Conservation (phyloP, 2,797 vertebrate species). For the Agapornis canus region DNA sequence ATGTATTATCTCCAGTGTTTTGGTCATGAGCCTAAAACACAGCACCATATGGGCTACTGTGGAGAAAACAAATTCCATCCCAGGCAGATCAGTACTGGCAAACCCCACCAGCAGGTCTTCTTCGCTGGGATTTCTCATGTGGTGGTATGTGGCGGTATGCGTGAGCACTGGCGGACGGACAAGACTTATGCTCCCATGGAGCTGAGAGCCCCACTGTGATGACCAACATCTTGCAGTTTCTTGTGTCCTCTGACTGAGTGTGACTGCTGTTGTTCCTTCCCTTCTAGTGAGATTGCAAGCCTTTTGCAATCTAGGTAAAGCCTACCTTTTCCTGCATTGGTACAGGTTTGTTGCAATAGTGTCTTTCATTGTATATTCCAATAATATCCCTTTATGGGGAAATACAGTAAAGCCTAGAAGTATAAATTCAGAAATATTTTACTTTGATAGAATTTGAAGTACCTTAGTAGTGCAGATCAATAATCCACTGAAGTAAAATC, state of each 20-base stretch:
- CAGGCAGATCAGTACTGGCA: background rate
- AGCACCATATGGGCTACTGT: background rate
- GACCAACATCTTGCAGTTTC: background rate
- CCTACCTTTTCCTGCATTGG: background rate
- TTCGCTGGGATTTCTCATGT: background rate
- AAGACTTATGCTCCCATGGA: background rate
- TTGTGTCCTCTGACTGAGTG: too few species aligned
- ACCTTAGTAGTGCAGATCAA: background rate
- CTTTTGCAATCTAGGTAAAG: background rate
- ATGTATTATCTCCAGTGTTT: background rate
- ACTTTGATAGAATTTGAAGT: background rate
- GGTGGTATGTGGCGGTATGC: too few species aligned
- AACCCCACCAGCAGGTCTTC: background rate
- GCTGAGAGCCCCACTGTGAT: background rate
- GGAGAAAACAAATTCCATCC: background rate
- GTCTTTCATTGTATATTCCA: background rate
- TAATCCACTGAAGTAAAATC: background rate
- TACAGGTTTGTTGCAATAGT: background rate
- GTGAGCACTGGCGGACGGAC: background rate
- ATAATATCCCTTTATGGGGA: background rate
- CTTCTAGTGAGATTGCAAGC: background rate
- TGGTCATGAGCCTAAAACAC: background rate
- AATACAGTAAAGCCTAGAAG: background rate
- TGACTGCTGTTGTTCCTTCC: background rate
- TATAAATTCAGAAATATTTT: background rate